Evolutionary conservation across 2,797 vertebrate genomes (phyloP).

Genomic region (Cyclura pinguis): DNA sequence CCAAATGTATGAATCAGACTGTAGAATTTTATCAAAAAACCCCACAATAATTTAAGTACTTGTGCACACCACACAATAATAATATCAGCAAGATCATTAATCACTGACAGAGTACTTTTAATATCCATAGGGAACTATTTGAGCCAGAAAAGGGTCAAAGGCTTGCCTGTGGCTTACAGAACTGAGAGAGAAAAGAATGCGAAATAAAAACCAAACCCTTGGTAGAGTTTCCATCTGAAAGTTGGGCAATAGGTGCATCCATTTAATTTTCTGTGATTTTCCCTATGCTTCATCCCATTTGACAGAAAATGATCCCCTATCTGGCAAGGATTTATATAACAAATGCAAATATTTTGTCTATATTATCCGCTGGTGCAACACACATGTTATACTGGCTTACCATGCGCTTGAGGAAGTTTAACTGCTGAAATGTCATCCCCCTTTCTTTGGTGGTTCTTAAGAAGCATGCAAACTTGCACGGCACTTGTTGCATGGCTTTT

Average conservation of each 20-base stretch:
- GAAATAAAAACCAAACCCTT: not conserved
- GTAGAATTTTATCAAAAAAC: not conserved
- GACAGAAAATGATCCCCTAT: not conserved
- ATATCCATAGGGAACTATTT: not conserved
- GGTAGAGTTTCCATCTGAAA: not conserved
- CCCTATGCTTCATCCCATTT: not conserved
- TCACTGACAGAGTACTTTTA: not conserved
- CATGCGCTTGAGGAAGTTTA: slow-evolving; percentile 89
- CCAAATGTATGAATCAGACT: not conserved
- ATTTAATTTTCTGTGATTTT: not conserved
- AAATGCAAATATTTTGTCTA: too few relatives aligned
- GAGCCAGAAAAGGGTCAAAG: not conserved
- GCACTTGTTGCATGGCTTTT: slow-evolving; percentile 49
- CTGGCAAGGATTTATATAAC: not conserved
- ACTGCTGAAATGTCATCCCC: slow-evolving; percentile 88
- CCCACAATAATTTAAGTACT: not conserved
- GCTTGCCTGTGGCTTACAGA: not conserved
- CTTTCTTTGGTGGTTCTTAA: slow-evolving; percentile 74
- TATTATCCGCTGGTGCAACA: rapidly evolving
- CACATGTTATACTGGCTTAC: slow-evolving; percentile 73
- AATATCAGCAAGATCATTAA: not conserved
- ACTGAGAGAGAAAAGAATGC: too few relatives aligned
- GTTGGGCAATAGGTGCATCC: not conserved
- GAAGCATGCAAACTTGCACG: slow-evolving; percentile 76
- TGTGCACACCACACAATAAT: too few relatives aligned